Base-by-base conservation (phyloP, 2,888 invertebrate species). In the Brenthis hecate region DNA sequence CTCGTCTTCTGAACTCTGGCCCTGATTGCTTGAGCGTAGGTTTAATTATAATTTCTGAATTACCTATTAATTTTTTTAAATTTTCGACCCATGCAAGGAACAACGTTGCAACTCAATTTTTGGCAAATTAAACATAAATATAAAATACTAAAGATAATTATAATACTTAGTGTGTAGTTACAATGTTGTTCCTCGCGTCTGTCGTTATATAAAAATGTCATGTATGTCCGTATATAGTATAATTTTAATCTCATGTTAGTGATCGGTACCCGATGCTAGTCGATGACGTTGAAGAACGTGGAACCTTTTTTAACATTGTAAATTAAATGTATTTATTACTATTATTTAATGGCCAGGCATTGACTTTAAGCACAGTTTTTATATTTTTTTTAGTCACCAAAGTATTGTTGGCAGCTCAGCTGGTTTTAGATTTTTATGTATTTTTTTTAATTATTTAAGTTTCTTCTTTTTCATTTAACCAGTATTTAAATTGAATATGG, bases 391-490 rank as follows among this genome's bases (percentile, higher is more conserved):
- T 36, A 62, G 48, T 60, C 43, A 69, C 72, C 73, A 72, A 73
- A 73, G 62, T 67, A 65, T 72, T 72, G 69, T 73, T 75, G 71
- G 72, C 76, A 77, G 77, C 76, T 71, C 58, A 70, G 74, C 76
- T 76, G 76, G 14, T 68, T 69, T 63, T 43, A 63, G 63, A 64
- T 65, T 63, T 56, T 58, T 67, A 53, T 68, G 43, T 66, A 50
- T 64, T 66, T 66, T 55, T 28, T 28, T 64, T 68, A 19, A 23
- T 47, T 61, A 23, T 50, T 61, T 56, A 62, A 56, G 50, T 48
- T 50, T 28, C n/a, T 50, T 43, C 11, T 0, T 23, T 60, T 43
- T 60, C 48, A n/a, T 5, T 28, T 0, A 56, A 32, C 13, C 14
- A 23, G 19, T 47, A 47, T 47, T 43, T 43, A 6, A 19, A 23